Percentiles rank a stretch among this genome's conserved stretches.
phyloP scores from a whole-genome alignment of 92 coral and sea anemone species.

The Siderastrea radians region DNA sequence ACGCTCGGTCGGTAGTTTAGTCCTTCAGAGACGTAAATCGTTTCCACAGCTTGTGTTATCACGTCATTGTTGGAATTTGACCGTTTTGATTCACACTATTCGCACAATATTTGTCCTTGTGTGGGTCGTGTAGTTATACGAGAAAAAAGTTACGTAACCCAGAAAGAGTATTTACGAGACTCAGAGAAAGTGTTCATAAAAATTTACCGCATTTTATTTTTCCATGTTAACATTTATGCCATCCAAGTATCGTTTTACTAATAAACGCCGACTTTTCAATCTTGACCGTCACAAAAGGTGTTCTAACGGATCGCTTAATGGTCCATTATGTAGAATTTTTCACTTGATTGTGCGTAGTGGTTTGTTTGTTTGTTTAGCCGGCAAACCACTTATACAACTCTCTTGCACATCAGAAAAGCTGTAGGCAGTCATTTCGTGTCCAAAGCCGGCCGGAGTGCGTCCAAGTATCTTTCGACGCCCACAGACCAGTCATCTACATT shows the following conservation, averaged over 20 bases:
- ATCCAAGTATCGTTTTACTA: too few relatives aligned
- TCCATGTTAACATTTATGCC: too few relatives aligned
- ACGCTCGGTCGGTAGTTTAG: background rate
- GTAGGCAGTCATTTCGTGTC: background rate
- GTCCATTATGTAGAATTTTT: background rate
- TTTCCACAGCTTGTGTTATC: background rate
- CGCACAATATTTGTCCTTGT: too few relatives aligned
- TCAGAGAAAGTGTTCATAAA: too few relatives aligned
- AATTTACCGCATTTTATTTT: too few relatives aligned
- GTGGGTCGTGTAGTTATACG: too few relatives aligned
- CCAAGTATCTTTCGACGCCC: background rate
- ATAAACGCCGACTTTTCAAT: too few relatives aligned
- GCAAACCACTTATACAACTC: background rate
- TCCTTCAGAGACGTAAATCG: background rate
- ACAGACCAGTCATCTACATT: background rate
- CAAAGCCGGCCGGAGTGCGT: background rate
- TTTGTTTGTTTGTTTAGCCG: background rate
- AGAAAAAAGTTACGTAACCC: too few relatives aligned
- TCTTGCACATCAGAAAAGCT: too few relatives aligned
- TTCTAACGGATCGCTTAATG: too few relatives aligned
- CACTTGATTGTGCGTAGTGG: background rate
- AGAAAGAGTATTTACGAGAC: too few relatives aligned
- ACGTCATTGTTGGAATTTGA: background rate
- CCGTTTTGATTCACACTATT: background rate
- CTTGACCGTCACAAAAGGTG: too few relatives aligned